Evolutionary conservation across 2,113 vertebrate genomes (phyloP).

Genomic region (Eulemur rufifrons): DNA sequence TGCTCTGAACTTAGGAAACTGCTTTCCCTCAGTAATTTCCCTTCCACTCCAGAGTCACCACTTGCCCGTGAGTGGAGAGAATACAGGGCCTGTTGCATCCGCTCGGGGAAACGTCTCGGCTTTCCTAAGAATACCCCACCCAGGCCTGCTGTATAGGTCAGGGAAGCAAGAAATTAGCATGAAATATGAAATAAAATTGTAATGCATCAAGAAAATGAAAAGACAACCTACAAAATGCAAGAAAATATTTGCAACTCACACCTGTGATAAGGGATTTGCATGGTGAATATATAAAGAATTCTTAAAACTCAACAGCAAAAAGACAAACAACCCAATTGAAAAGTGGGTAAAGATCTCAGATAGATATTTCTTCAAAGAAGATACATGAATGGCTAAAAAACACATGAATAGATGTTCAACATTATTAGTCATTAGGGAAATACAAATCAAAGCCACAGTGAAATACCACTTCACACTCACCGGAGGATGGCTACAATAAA

Average conservation of each 20-base stretch:
- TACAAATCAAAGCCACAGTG: neutral
- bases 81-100: neutral
- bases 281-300: neutral
- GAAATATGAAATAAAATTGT: neutral
- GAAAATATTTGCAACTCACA: neutral
- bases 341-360: neutral
- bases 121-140: neutral
- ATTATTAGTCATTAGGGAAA: neutral
- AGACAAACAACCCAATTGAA: too few species aligned
- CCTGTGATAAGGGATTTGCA: neutral
- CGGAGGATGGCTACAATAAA: neutral
- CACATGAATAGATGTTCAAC: neutral
- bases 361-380: neutral
- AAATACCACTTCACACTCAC: too few species aligned
- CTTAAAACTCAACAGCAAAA: neutral
- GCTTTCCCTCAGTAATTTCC: neutral
- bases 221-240: neutral
- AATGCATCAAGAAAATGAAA: neutral
- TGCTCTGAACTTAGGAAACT: neutral
- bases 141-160: neutral
- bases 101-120: neutral
- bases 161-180: neutral
- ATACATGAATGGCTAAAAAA: neutral
- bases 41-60: neutral
- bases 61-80: neutral